These are phyloP conservation scores for Mionectes macconnelli DNA, from an alignment of 2,113 vertebrate genomes.

Conservation along the genomic window DNA sequence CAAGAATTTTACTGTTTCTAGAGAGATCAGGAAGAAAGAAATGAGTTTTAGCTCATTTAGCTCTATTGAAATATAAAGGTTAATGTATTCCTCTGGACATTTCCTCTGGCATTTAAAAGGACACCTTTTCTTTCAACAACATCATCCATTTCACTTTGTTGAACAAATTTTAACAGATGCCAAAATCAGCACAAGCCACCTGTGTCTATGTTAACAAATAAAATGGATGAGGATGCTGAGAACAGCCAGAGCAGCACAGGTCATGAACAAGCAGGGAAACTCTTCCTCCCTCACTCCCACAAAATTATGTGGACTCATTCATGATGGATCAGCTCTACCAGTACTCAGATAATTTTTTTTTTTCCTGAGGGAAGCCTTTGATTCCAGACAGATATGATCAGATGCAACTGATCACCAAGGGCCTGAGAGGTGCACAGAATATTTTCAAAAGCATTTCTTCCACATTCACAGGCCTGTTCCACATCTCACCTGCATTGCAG, in stretches of 20 bases:
- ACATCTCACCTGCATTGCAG: neutral
- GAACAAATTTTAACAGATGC: neutral
- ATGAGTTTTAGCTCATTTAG: neutral
- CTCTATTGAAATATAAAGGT: neutral
- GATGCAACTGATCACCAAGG: neutral
- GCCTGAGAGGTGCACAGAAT: neutral
- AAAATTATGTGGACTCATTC: neutral
- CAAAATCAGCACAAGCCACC: neutral
- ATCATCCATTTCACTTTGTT: neutral
- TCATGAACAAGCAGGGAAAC: accelerated
- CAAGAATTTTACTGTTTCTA: neutral
- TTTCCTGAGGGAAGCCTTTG: neutral
- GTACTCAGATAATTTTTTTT: neutral
- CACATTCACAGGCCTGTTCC: neutral
- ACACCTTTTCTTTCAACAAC: neutral
- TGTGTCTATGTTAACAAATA: accelerated
- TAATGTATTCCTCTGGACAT: neutral
- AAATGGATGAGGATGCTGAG: neutral
- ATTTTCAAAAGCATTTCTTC: neutral
- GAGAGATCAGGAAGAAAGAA: neutral
- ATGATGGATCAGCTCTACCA: accelerated
- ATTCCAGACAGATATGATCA: neutral
- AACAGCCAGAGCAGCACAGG: neutral
- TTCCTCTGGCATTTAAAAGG: neutral
- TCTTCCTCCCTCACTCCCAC: neutral